Evolutionary conservation across 2,888 invertebrate species (phyloP).

Genomic region (Orthosia cruda): DNA sequence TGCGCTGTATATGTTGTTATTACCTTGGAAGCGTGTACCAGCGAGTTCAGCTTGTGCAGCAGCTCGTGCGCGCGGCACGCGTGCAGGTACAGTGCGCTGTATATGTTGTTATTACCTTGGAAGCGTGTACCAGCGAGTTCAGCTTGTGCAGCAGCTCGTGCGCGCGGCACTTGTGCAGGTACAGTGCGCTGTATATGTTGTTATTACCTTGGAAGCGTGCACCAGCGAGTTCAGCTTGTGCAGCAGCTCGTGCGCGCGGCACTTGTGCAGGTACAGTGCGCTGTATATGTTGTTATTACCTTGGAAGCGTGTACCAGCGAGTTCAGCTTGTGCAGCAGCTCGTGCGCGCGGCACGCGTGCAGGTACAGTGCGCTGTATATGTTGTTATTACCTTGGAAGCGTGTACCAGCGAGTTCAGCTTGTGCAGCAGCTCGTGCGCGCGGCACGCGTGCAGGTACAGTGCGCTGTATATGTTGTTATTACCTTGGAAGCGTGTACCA

Average conservation of each 20-base stretch:
- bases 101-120: conserved; percentile 87
- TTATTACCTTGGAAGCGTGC: conserved; percentile 79
- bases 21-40: conserved; percentile 89
- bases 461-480: conserved; percentile 94
- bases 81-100: conserved; percentile 96
- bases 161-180: conserved; percentile 93
- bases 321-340: conserved; percentile 93
- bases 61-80: conserved; percentile 93
- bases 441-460: conserved; percentile 94
- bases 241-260: conserved; percentile 93
- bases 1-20: conserved; percentile 94
- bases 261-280: conserved; percentile 95
- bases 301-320: conserved; percentile 88
- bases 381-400: conserved; percentile 72
- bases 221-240: conserved; percentile 93
- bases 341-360: conserved; percentile 93
- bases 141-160: conserved; percentile 94
- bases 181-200: conserved; percentile 94
- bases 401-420: conserved; percentile 92
- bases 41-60: conserved; percentile 92
- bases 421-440: conserved; percentile 93
- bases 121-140: conserved; percentile 89
- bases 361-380: conserved; percentile 96
- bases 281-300: conserved; percentile 93
- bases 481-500: conserved; percentile 89